Base-by-base conservation (phyloP, 2,113 vertebrate genomes). In the Pimephales promelas region DNA sequence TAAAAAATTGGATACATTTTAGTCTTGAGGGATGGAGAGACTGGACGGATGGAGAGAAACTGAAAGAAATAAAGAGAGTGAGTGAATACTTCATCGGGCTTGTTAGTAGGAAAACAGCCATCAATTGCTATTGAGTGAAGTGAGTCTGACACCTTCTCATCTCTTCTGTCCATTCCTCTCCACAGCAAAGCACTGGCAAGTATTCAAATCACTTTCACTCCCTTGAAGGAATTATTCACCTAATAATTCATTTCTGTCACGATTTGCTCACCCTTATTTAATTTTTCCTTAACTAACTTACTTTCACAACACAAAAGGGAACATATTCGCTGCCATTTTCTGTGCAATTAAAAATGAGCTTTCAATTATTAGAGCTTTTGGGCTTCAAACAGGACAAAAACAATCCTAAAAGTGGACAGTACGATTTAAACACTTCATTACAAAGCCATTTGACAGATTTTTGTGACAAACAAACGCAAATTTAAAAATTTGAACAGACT, bases 131-230 rank as follows among this genome's bases (percentile, higher is more conserved):
- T 40, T 40, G 66, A 79, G 75, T 72, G 70, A 85, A 81, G 85
- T 31, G 28, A 78, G 26, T 81, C 49, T 84, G 84, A 86, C 82
- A 82, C 62, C 14, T 36, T 82, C 80, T 84, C 85, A 81, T 83
- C 70, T 82, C 66, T 52, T 16, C 26, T 73, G 64, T 71, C 74
- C 43, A 56, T 43, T 36, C 47, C 64, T 70, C 57, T 57, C 81
- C 49, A 26, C 4, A 24, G 34, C 54, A 66, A 49, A 83, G 24
- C 45, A 31, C 61, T 87, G 83, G 79, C 79, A 87, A 75, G 52
- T 22, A 54, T 62, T 86, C 68, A 84, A 28, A 79, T 47, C 22
- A 54, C 56, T 66, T 75, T 20, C 31, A 11, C 43, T 22, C 62
- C 76, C 47, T 31, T 40, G 16, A 71, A 72, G 68, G n/a, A 72